Evolutionary conservation across 2,113 vertebrate species (phyloP), one percentile per base, ranked within the genome.

Genomic region (Stegostoma tigrinum): DNA sequence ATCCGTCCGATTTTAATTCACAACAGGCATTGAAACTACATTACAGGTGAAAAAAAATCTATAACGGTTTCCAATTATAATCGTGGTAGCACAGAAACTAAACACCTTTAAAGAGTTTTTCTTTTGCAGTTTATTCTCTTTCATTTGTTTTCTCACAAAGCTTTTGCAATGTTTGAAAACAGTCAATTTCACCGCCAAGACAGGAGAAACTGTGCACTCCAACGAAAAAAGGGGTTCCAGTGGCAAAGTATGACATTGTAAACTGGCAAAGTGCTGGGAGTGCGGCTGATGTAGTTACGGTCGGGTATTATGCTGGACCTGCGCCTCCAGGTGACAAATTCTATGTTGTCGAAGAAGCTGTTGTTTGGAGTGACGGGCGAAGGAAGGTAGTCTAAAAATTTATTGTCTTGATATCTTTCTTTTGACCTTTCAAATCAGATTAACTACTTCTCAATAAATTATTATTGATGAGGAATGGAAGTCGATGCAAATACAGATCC

Each of bases 121-220:
- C 19, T 80, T 83, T 42, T 38, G 42, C 19, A 83, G 19, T 15
- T 83, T 17, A 5, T 23, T 17, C 48, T 90, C 2, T 90, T 90
- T 90, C 8, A 55, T 12, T 38, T 34, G 15, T 67, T 96, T 95
- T 96, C 38, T 61, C 27, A 34, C 0, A 38, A 96, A 98, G 98
- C 97, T 98, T 66, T 95, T 98, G 87, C 97, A 98, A 96, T 98
- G 97, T 95, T 95, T 98, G 55, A 97, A 96, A 5, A 96, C 96
- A 85, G 97, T 98, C 5, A 97, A 97, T 96, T 98, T 98, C 94
- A 98, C 97, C 55, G 97, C 97, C 0, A 97, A 97, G 90, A 97
- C 95, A 70, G 97, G 97, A 96, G 97, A 98, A 80, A 97, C 95
- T 2, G 97, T 98, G 48, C 96, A 97, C 95, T 98, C 98, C 96